Conservation (phyloP, 30 jellyfish, hydroid and myxozoan species). For the Aurelia aurita region DNA sequence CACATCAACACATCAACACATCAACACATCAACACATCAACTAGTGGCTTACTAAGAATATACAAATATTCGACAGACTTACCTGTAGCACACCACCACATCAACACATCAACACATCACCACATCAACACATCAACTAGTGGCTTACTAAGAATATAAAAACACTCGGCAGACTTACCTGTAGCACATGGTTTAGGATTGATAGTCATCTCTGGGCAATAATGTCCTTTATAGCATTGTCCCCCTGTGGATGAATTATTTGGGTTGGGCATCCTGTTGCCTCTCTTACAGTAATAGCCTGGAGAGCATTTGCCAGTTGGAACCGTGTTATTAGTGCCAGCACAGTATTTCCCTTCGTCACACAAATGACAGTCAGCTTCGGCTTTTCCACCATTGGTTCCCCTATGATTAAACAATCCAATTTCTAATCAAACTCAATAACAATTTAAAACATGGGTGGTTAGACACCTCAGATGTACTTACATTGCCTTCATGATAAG, state of each 20-base stretch:
- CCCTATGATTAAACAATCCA: conserved; percentile 48
- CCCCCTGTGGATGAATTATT: conserved; percentile 92
- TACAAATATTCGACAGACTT: too few relatives aligned
- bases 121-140: too few relatives aligned
- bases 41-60: too few relatives aligned
- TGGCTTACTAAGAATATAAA: too few relatives aligned
- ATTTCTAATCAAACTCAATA: background rate
- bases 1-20: too few relatives aligned
- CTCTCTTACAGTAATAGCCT: conserved; percentile 96
- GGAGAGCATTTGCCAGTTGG: conserved; percentile 90
- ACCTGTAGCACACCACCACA: conserved; percentile 96
- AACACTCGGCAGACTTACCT: conserved; percentile 59
- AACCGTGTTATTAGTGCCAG: conserved; percentile 89
- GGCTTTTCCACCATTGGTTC: conserved; percentile 90
- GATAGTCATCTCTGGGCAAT: conserved; percentile 84
- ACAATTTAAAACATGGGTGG: too few relatives aligned
- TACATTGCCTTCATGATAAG: too few relatives aligned
- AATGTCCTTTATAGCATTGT: conserved; percentile 91
- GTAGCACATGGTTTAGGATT: conserved; percentile 81
- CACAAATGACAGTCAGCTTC: conserved; percentile 79
- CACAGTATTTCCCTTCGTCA: conserved; percentile 93
- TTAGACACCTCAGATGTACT: too few relatives aligned
- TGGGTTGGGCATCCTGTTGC: conserved; percentile 87
- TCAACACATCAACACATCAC: too few relatives aligned
- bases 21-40: too few relatives aligned